A percentile compares a stretch with the other conserved stretches of the same genome.
Conservation (phyloP, 2,113 vertebrate genomes). For the Rhinopomastus cyanomelas region DNA sequence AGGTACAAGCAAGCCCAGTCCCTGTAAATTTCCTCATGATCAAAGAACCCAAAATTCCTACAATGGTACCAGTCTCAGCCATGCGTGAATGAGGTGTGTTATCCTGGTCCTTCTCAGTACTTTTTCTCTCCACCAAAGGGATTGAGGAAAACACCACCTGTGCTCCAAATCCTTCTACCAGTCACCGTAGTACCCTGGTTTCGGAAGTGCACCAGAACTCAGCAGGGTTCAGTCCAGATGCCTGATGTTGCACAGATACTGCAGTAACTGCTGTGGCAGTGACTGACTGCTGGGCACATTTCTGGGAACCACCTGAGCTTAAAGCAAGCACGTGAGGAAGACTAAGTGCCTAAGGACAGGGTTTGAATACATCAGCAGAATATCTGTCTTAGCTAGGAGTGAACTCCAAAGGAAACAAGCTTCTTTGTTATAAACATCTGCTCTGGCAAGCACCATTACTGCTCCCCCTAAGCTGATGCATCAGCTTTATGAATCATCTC, state of each 20-base stretch:
- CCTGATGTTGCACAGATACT: not conserved
- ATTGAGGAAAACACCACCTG: no score
- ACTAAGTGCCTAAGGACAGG: not conserved
- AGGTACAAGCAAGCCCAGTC: no score
- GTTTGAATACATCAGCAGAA: not conserved
- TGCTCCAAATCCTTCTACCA: no score
- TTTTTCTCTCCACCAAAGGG: no score
- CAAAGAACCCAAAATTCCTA: no score
- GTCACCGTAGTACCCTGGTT: not conserved
- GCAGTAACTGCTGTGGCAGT: not conserved
- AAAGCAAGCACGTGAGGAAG: not conserved
- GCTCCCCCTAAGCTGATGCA: not conserved
- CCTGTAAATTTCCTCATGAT: no score
- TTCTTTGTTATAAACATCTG: conserved; percentile 31
- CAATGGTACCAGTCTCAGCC: no score
- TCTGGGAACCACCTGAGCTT: not conserved
- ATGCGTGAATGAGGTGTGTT: no score
- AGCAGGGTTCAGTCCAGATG: not conserved
- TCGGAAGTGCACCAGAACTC: not conserved
- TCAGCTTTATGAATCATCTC: not conserved
- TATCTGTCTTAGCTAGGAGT: conserved; percentile 1
- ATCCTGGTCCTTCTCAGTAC: no score
- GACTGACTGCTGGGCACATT: not conserved
- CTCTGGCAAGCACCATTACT: not conserved
- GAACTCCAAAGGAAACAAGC: not conserved